Base-by-base conservation (phyloP, 2,113 vertebrate species). In the Ancistrus triradiatus region DNA sequence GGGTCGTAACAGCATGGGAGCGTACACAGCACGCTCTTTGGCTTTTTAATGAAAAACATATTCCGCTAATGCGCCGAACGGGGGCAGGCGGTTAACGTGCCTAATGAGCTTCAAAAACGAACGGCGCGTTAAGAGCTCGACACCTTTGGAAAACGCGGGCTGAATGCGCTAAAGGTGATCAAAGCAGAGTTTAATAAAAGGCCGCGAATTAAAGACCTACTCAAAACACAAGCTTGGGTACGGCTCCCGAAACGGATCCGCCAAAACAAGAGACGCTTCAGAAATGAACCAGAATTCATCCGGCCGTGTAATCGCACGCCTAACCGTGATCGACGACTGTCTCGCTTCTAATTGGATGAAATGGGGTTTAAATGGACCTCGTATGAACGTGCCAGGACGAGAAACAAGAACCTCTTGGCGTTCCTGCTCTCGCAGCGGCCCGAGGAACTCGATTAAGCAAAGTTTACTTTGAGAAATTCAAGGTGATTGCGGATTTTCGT, bases 401-500 rank as follows among this genome's bases (percentile, higher is more conserved):
- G 19, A 24, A 66, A 57, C 25, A 53, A 63, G 61, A 63, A 63
- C 25, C 28, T 38, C 28, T 47, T 11, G 7, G 49, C 46, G 48
- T 46, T 49, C 59, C 25, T 31, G n/a, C 22, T 24, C 59, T 40
- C 24, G 51, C 25, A 24, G n/a, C 28, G 15, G 52, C 33, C 24
- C 53, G 67, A 76, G 74, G 90, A 90, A 92, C 90, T 91, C 84
- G 89, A 90, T 90, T 91, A 90, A 83, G 86, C 83, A 87, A 91
- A 91, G 88, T 91, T 90, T 91, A 87, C 89, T 85, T 86, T 87
- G 63, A 76, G 80, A 87, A 92, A 91, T 87, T 88, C 90, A 82
- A 90, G 85, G 85, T 90, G 89, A 90, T 88, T 88, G 85, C 85
- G 90, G 90, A 91, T 91, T 88, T 91, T 89, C 81, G 85, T 90